Evolutionary conservation across 2,888 invertebrate species (phyloP), one percentile per base, ranked within the genome.

Genomic region (Drosophila lacicola): DNA sequence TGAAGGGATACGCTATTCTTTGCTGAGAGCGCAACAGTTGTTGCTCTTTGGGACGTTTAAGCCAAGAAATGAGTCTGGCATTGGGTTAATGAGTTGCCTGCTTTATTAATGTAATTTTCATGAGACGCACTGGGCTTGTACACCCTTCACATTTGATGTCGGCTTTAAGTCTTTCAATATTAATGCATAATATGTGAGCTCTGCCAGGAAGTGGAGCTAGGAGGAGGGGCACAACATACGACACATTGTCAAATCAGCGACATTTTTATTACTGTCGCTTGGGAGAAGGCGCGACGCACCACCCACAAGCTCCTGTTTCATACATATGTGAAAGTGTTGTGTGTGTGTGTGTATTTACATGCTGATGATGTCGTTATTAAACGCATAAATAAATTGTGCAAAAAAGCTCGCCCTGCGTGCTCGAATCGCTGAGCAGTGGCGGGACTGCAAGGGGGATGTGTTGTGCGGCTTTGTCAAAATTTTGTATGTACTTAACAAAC

Each of bases 341-440:
- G 50, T 42, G 62, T 61, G 62, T 55, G 51, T 55, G 51, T 61
- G 53, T 66, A 47, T 67, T 80, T 78, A 78, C 80, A 80, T 81
- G 88, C 78, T 83, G 86, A 80, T 87, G 84, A 83, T 84, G 88
- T 81, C 87, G 79, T 87, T 87, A 88, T 84, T 86, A 87, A 87
- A 82, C 81, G 77, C 87, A 88, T 84, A 88, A 84, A 84, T 87
- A 88, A 87, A 84, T 87, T 87, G 79, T 72, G 65, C 54, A 84
- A 82, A 80, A 74, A 78, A 60, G 57, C 49, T 61, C 44, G 42
- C 45, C 42, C 21, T 41, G 64, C 51, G 68, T 53, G 46, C 61
- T 41, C 37, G 14, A 53, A 25, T 36, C 36, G 14, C 42, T 36
- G 36, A 60, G 37, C 33, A 14, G 41, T 33, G 51, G 34, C 29